Base-by-base conservation (phyloP, 2,113 vertebrate genomes). In the Passer montanus region DNA sequence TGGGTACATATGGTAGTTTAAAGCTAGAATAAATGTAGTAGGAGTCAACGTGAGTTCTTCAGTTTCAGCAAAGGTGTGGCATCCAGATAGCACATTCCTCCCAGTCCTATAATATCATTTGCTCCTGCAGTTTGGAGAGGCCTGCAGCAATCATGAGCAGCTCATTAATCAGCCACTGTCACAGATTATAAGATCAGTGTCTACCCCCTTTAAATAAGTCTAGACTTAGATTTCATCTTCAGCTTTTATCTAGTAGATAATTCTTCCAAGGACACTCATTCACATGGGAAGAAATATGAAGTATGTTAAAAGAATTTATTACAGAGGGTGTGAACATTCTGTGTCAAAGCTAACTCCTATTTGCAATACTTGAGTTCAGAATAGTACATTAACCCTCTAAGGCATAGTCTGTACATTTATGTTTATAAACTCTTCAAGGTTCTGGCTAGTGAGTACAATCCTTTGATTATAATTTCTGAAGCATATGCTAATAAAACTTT, bases 221-320 rank as follows among this genome's bases (percentile, higher is more conserved):
- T 93, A 95, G 94, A 93, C 95, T 88, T 95, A 94, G 88, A 93
- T 92, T 94, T 88, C 46, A 86, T 96, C 95, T 96, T 93, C 46
- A 43, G 22, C 81, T 96, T 96, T 95, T 97, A 96, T 97, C 94
- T 95, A 46, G 75, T 46, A 96, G 88, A 92, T 96, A 95, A 94
- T 94, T 85, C 72, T 94, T 93, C 79, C 90, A 92, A 92, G 82
- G 90, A 83, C 82, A 93, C 20, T 93, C 70, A 93, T 82, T 94
- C 85, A 80, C 70, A 93, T 82, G 78, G 79, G 67, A 94, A 94
- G 88, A 97, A 93, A 93, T 90, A 94, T 23, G 53, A 92, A 96
- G 63, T 93, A 95, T 69, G 75, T 90, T 88, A 86, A 83, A 96
- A 90, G 88, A 94, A 97, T 94, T 96, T 96, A 88, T 96, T 94